A percentile compares a stretch with the other conserved stretches of the same genome.
Evolutionary conservation across 2,113 vertebrate species (phyloP).

Genomic region (Hyperopisus bebe): DNA sequence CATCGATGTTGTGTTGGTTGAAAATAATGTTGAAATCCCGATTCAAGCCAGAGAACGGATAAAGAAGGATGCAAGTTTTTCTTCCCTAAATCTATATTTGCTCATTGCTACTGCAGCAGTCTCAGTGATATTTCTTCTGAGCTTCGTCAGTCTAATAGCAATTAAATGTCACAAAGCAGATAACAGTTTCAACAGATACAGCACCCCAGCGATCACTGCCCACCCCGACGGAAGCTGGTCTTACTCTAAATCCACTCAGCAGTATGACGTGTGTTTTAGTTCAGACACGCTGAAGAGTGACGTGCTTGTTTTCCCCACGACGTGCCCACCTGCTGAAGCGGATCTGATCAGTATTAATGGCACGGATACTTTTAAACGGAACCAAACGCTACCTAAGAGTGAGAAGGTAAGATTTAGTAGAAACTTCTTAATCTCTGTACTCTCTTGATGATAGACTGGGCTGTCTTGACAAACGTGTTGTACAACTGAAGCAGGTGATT

Average conservation of each 20-base stretch:
- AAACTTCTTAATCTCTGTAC: not conserved
- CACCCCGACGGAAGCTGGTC: constrained; percentile 43
- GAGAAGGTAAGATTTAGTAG: constrained; percentile 44
- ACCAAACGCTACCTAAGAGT: constrained; percentile 40
- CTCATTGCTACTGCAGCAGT: constrained; percentile 56
- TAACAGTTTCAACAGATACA: constrained; percentile 25
- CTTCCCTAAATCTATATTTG: constrained; percentile 58
- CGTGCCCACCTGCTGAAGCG: constrained; percentile 27
- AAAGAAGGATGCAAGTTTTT: constrained; percentile 47
- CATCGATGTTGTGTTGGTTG: constrained; percentile 58
- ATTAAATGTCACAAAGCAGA: constrained; percentile 37
- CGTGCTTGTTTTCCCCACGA: constrained; percentile 36
- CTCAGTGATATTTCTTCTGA: constrained; percentile 58
- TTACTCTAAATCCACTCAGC: constrained; percentile 46
- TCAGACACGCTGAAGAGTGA: constrained; percentile 47
- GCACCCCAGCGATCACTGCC: constrained; percentile 35
- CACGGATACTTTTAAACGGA: constrained; percentile 37
- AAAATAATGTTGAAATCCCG: constrained; percentile 53
- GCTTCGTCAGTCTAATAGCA: constrained; percentile 38
- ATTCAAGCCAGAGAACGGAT: constrained; percentile 57
- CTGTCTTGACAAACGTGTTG: not conserved
- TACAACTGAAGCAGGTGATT: not conserved
- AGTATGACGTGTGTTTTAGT: constrained; percentile 46
- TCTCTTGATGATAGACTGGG: not conserved
- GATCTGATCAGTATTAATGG: constrained; percentile 44